Conservation (phyloP, 1,140 invertebrate genomes). For the Eumaeus atala region DNA sequence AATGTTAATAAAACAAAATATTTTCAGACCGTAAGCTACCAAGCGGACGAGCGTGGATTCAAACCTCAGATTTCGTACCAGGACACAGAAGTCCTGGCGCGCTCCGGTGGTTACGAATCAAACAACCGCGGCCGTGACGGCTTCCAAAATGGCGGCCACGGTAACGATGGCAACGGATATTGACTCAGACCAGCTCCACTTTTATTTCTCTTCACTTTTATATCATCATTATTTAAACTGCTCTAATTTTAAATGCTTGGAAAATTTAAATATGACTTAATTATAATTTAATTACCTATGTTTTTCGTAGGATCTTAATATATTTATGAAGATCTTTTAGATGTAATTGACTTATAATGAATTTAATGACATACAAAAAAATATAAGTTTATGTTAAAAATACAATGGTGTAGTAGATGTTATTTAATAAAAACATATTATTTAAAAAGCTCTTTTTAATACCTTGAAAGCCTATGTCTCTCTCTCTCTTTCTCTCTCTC, state of each 20-base stretch:
- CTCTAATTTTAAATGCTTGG: neutral
- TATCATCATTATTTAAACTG: neutral
- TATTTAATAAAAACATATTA: too few relatives aligned
- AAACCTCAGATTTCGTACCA: slow-evolving; percentile 80
- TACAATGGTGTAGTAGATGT: too few relatives aligned
- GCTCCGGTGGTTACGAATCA: slow-evolving; percentile 46
- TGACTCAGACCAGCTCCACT: slow-evolving; percentile 26
- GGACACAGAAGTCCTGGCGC: slow-evolving; percentile 40
- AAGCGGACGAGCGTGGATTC: slow-evolving; percentile 84
- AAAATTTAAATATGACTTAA: too few relatives aligned
- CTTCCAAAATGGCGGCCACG: slow-evolving; percentile 27
- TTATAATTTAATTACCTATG: too few relatives aligned
- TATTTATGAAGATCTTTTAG: too few relatives aligned
- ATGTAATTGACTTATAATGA: too few relatives aligned
- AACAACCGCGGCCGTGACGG: slow-evolving; percentile 41
- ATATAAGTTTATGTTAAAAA: too few relatives aligned
- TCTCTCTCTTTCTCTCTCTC: too few relatives aligned
- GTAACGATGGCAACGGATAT: slow-evolving; percentile 28
- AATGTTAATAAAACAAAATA: slow-evolving; percentile 9
- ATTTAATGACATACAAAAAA: too few relatives aligned
- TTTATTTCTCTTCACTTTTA: slow-evolving; percentile 10
- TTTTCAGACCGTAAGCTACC: slow-evolving; percentile 82
- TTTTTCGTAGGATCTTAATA: too few relatives aligned
- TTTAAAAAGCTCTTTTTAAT: too few relatives aligned
- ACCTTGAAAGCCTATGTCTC: too few relatives aligned